Percentiles rank a stretch among this genome's conserved stretches.
Conservation (phyloP, 2,888 invertebrate genomes). For the Apocheima hispidaria region DNA sequence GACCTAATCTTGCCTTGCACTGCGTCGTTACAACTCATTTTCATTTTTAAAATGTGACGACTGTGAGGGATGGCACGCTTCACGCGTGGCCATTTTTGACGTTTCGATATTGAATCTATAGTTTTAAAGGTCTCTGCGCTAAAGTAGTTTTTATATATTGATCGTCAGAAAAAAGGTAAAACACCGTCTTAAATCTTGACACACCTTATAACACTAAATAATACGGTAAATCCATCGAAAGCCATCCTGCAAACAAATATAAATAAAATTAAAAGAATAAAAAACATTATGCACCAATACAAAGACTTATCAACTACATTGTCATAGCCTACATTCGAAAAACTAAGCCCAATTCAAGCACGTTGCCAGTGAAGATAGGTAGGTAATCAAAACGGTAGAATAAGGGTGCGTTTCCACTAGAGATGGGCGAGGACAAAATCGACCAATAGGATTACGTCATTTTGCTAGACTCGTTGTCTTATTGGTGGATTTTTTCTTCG, state of each 20-base stretch:
- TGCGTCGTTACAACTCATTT: no score
- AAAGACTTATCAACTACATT: conserved; percentile 58
- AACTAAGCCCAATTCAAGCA: not conserved
- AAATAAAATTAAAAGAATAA: conserved; percentile 48
- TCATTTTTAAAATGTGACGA: no score
- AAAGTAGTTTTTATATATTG: not conserved
- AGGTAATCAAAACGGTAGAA: not conserved
- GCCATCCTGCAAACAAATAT: conserved; percentile 28
- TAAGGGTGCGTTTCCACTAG: no score
- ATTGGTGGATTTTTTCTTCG: no score
- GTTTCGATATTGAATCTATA: no score
- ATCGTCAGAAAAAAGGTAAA: conserved; percentile 17
- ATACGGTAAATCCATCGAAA: conserved; percentile 35
- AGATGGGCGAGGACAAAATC: no score
- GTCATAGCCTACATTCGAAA: conserved; percentile 73
- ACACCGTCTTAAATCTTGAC: conserved; percentile 19
- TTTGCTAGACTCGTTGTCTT: no score
- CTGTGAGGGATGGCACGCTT: no score
- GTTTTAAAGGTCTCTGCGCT: no score
- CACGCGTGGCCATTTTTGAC: no score
- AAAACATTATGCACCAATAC: conserved; percentile 73
- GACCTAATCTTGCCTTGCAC: no score
- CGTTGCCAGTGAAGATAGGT: not conserved
- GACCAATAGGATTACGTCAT: no score
- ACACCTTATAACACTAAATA: conserved; percentile 42